Evolutionary conservation across 2,113 vertebrate species (phyloP).

Genomic region (Daphoenositta chrysoptera): DNA sequence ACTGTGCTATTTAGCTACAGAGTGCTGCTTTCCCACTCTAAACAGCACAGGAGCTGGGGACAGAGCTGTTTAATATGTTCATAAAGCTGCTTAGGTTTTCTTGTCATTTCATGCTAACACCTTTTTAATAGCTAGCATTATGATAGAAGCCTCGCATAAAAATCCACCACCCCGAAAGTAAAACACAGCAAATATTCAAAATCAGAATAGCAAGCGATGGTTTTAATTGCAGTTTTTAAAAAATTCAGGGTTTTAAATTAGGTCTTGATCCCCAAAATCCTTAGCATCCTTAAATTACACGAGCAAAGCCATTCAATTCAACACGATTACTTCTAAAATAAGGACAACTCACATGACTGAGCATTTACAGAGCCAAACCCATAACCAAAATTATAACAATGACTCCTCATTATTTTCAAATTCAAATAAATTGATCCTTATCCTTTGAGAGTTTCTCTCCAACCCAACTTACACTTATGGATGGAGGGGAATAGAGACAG

Average conservation of each 20-base stretch:
- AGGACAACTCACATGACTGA: constrained; percentile 56
- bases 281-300: constrained; percentile 52
- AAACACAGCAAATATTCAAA: constrained; percentile 37
- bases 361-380: constrained; percentile 17
- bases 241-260: constrained; percentile 52
- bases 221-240: constrained; percentile 41
- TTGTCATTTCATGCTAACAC: constrained; percentile 53
- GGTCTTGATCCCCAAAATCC: constrained; percentile 48
- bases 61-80: constrained; percentile 28
- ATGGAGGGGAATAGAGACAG: not conserved
- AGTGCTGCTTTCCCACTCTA: not conserved
- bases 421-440: constrained; percentile 53
- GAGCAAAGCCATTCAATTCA: constrained; percentile 37
- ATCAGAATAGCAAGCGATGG: not conserved
- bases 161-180: not conserved
- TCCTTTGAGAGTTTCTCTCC: constrained; percentile 40
- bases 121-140: constrained; percentile 53
- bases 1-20: not conserved
- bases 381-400: constrained; percentile 61
- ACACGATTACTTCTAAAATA: constrained; percentile 46
- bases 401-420: constrained; percentile 58
- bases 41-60: not conserved
- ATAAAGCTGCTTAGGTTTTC: constrained; percentile 55
- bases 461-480: constrained; percentile 28
- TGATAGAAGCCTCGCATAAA: constrained; percentile 1